Evolutionary conservation across 2,113 vertebrate species (phyloP), one percentile per base, ranked within the genome.

Genomic region (Poicephalus gulielmi): DNA sequence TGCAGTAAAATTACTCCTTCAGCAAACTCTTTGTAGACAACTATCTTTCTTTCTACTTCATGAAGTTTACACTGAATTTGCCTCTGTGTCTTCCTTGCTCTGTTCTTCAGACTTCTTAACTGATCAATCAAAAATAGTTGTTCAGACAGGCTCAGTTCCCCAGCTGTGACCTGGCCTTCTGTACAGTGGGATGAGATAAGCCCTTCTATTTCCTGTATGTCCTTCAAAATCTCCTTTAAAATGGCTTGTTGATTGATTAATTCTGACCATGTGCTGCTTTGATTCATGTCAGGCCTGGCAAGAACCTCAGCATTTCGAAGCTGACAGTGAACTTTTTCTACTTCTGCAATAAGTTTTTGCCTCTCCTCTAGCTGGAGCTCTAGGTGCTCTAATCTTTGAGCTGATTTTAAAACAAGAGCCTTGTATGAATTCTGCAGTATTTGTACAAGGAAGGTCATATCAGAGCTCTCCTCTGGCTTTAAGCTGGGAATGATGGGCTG

Each of bases 341-440:
- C 92, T 90, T 98, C 95, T 83, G 97, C 97, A 49, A 97, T 98
- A 87, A 99, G 96, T 67, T 97, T 98, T 63, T 98, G 98, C 75
- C 99, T 98, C 59, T 98, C 98, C 95, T 99, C 98, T 94, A 99
- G 96, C 41, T 98, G 98, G 7, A 97, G 97, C 96, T 99, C 98
- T 12, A 98, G 95, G 46, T 98, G 97, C 63, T 98, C 98, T 73
- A 99, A 95, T 11, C 98, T 97, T 39, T 97, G 95, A 49, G 96
- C 77, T 11, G 99, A 97, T 94, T 98, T 98, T 90, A 98, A 97
- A 59, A 97, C 92, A 6, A 99, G 98, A 33, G 92, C 97, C 92
- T 98, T 98, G 64, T 99, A 99, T 28, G 98, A 98, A 60, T 96
- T 94, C 68, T 98, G 97, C 20, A 99, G 82, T 55, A 96, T 94